Conservation (phyloP, 1,140 invertebrate species). For the Aphaenogaster floridana region DNA sequence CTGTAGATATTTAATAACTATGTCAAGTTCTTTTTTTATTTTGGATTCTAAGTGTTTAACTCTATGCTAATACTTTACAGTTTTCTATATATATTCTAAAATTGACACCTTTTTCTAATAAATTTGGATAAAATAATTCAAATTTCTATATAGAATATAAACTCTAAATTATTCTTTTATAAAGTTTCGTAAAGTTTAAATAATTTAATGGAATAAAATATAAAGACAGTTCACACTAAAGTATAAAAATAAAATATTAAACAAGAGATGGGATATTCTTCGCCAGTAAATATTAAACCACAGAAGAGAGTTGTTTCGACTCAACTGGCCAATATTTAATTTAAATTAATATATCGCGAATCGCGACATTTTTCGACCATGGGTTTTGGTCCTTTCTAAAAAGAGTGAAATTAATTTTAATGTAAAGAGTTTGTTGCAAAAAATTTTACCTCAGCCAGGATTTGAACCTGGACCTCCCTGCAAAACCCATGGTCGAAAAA, state of each 20-base stretch:
- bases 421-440: too few relatives aligned
- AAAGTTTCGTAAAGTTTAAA: neutral
- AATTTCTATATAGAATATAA: slow-evolving; percentile 12
- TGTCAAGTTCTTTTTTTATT: neutral
- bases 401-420: too few relatives aligned
- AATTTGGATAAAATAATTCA: neutral
- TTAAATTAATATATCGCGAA: too few relatives aligned
- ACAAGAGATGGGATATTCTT: neutral
- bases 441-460: too few relatives aligned
- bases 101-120: neutral
- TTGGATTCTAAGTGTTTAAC: neutral
- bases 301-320: too few relatives aligned
- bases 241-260: neutral
- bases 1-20: slow-evolving; percentile 8
- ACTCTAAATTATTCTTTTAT: neutral
- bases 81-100: neutral
- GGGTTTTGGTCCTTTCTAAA: too few relatives aligned
- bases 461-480: too few relatives aligned
- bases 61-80: neutral
- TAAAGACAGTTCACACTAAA: neutral
- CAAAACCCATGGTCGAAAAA: too few relatives aligned
- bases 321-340: too few relatives aligned
- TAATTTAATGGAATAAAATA: neutral
- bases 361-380: too few relatives aligned
- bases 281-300: too few relatives aligned